Conservation (phyloP, 2,113 vertebrate species). For the Oxyura jamaicensis region DNA sequence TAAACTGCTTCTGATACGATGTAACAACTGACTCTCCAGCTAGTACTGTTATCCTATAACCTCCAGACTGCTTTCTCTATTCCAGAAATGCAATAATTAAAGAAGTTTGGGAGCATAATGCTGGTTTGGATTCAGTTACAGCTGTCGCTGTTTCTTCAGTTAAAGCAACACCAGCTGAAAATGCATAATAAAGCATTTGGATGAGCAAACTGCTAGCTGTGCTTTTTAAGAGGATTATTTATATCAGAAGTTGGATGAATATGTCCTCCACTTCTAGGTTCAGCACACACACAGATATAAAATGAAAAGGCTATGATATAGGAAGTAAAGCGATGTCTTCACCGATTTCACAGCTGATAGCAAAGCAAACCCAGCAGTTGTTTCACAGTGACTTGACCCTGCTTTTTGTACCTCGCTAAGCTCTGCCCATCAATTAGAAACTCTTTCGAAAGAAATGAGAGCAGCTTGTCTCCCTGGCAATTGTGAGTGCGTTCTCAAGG, state of each 20-base stretch:
- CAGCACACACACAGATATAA: not conserved
- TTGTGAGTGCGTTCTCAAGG: not conserved
- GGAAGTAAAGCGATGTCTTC: not conserved
- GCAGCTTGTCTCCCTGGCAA: slow-evolving; percentile 67
- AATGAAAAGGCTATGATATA: not conserved
- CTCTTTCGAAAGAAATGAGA: slow-evolving; percentile 60
- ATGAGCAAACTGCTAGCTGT: slow-evolving; percentile 48
- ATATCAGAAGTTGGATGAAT: slow-evolving; percentile 53
- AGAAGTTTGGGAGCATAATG: slow-evolving; percentile 42
- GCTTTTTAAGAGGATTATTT: slow-evolving; percentile 67
- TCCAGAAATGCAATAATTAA: slow-evolving; percentile 37
- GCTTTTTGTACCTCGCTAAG: slow-evolving; percentile 41
- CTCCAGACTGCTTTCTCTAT: not conserved
- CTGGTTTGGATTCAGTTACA: slow-evolving; percentile 25
- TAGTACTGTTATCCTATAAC: not conserved
- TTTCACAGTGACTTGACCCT: slow-evolving; percentile 28
- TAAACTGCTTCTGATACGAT: not conserved
- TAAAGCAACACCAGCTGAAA: slow-evolving; percentile 51
- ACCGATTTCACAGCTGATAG: slow-evolving; percentile 8
- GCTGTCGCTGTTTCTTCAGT: slow-evolving; percentile 33
- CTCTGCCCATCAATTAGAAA: slow-evolving; percentile 67
- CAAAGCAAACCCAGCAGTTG: slow-evolving; percentile 38
- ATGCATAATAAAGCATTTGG: slow-evolving; percentile 42
- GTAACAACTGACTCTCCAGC: not conserved
- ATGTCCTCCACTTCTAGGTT: slow-evolving; percentile 6